Evolutionary conservation across 2,888 invertebrate species (phyloP).

Genomic region (Kryphioiulus occultus): DNA sequence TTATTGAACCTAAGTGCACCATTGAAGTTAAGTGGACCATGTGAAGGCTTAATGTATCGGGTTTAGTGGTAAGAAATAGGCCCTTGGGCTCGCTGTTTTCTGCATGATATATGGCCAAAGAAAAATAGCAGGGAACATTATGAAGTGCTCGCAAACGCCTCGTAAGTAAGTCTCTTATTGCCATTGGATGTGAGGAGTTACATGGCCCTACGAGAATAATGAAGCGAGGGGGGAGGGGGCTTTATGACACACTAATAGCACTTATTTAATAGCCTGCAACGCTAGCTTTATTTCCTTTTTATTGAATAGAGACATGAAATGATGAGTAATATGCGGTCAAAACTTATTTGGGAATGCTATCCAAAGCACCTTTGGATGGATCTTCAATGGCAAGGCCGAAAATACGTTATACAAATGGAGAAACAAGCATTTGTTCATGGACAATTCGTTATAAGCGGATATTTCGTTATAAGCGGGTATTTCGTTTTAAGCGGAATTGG

Average conservation of each 20-base stretch:
- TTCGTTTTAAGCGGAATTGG: not conserved
- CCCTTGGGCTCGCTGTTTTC: constrained; percentile 42
- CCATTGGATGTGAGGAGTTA: not conserved
- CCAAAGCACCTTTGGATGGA: not conserved
- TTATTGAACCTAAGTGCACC: constrained; percentile 41
- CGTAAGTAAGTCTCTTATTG: constrained; percentile 12
- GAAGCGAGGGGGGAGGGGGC: not conserved
- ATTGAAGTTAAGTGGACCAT: constrained; percentile 46
- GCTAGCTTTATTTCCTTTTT: constrained; percentile 30
- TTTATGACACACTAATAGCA: not conserved
- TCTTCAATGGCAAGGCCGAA: not conserved
- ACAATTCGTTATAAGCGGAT: not conserved
- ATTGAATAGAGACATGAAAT: constrained; percentile 18
- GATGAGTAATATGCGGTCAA: constrained; percentile 12
- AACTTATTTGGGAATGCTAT: constrained; percentile 14
- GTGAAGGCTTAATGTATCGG: constrained; percentile 35
- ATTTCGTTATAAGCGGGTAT: not conserved
- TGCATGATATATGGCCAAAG: constrained; percentile 44
- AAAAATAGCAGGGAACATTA: not conserved
- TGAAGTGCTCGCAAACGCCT: constrained; percentile 22
- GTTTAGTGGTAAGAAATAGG: constrained; percentile 14
- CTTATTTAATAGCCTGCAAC: constrained; percentile 19
- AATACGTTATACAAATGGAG: too few relatives aligned
- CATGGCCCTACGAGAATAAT: not conserved
- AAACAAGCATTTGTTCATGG: not conserved